Evolutionary conservation across 64 coral and sea anemone species (phyloP), one percentile per base, ranked within the genome.

Genomic region (Porites lutea): DNA sequence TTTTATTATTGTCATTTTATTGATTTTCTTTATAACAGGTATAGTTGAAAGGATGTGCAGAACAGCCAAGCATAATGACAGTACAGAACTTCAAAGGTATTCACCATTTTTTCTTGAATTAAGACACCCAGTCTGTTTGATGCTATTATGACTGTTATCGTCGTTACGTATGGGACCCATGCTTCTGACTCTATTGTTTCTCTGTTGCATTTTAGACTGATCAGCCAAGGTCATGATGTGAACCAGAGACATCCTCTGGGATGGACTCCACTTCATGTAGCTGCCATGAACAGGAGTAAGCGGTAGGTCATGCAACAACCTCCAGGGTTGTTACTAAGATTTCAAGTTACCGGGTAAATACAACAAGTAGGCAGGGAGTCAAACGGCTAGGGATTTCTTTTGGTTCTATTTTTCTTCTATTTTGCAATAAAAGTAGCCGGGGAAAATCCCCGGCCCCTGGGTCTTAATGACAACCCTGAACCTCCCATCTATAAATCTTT

Each of bases 181-280:
- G 57, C 16, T 50, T 55, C 58, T 3, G 51, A 48, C 6, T 54
- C 9, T 15, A 19, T 65, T 21, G 8, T 71, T 75, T 27, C n/a
- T 48, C 80, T 74, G 13, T 65, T 51, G 27, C 15, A 22, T 13
- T 15, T 9, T 18, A 98, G 96, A 12, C 18, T 98, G 50, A 94
- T 95, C 4, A 93, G 63, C 22, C 68, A 82, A 91, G 94, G 94
- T 11, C 77, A 91, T 60, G 91, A 99, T 86, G 78, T 99, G 2
- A 96, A 96, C 53, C 82, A 96, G 68, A 96, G 54, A 22, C 97
- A 99, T 72, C 71, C 88, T 13, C 85, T 99, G 2, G 97, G 97
- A 0, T 99, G 97, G 97, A 90, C 97, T 18, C 82, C 97, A 13
- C 79, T 99, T 55, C 97, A 99, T 89, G 89, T 86, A 54, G 97